Conservation (phyloP, 2,888 invertebrate species). For the Phengaris alcon region DNA sequence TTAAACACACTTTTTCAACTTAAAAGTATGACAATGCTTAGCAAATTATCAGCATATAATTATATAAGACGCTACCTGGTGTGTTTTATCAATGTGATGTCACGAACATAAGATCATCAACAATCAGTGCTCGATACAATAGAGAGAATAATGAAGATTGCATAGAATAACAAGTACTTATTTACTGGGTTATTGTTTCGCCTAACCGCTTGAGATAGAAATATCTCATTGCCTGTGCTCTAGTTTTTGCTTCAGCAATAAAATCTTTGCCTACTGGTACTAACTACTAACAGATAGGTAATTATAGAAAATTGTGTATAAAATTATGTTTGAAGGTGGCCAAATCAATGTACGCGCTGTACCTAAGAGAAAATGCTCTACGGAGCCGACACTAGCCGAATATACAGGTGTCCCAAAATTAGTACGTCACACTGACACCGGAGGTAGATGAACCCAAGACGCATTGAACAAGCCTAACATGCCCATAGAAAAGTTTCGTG, state of each 20-base stretch:
- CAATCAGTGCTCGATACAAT: conserved; percentile 24
- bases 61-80: conserved; percentile 24
- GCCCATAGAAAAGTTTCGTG: no score
- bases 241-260: conserved; percentile 1
- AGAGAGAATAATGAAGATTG: conserved; percentile 20
- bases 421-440: no score
- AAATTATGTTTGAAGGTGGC: no score
- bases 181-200: conserved; percentile 5
- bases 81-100: conserved; percentile 27
- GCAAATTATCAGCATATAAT: conserved; percentile 9
- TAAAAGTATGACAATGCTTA: conserved; percentile 19
- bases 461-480: no score
- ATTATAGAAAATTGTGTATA: no score
- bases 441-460: no score
- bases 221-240: neutral
- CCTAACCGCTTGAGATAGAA: neutral
- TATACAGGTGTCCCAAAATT: no score
- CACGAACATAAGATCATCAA: conserved; percentile 25
- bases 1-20: conserved; percentile 3
- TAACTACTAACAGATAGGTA: neutral
- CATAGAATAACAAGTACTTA: conserved; percentile 21
- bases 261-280: neutral
- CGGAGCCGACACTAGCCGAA: no score
- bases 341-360: no score
- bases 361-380: no score